These are phyloP conservation scores for Apteryx owenii DNA, from an alignment of 2,113 vertebrate genomes.

Conservation along the genomic window DNA sequence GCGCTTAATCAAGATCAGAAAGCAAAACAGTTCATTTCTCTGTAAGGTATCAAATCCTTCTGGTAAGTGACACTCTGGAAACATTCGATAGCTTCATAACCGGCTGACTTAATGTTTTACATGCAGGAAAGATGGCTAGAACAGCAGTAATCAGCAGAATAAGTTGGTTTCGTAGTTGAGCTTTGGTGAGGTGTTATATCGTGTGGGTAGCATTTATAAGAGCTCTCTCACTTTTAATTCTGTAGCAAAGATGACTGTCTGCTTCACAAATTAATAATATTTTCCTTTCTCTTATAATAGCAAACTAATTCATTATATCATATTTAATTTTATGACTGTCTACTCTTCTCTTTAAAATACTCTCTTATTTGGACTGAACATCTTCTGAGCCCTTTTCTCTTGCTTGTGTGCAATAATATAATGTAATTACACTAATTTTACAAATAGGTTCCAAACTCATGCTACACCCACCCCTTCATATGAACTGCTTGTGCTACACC, in stretches of 20 bases:
- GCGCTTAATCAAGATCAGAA: constrained; percentile 71
- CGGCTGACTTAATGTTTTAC: constrained; percentile 78
- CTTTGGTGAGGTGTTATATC: constrained; percentile 48
- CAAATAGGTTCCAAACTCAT: neutral
- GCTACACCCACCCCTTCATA: neutral
- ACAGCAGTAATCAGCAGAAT: constrained; percentile 75
- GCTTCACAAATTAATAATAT: constrained; percentile 71
- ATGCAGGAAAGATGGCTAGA: constrained; percentile 74
- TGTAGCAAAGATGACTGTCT: constrained; percentile 74
- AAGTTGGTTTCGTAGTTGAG: constrained; percentile 68
- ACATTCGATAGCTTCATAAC: constrained; percentile 71
- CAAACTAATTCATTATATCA: constrained; percentile 15
- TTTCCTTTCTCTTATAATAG: constrained; percentile 67
- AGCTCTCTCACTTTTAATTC: constrained; percentile 75
- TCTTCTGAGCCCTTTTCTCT: neutral
- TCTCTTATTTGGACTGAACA: neutral
- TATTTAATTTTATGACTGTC: constrained; percentile 2
- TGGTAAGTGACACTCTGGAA: constrained; percentile 83
- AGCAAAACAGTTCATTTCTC: constrained; percentile 79
- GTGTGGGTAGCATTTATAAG: constrained; percentile 74
- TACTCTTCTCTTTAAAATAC: neutral
- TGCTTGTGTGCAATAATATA: neutral
- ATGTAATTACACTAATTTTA: neutral
- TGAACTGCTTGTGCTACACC: neutral
- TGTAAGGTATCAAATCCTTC: constrained; percentile 79